Evolutionary conservation across 1,140 invertebrate genomes (phyloP).

Genomic region (Akabosia matsudoensis): DNA sequence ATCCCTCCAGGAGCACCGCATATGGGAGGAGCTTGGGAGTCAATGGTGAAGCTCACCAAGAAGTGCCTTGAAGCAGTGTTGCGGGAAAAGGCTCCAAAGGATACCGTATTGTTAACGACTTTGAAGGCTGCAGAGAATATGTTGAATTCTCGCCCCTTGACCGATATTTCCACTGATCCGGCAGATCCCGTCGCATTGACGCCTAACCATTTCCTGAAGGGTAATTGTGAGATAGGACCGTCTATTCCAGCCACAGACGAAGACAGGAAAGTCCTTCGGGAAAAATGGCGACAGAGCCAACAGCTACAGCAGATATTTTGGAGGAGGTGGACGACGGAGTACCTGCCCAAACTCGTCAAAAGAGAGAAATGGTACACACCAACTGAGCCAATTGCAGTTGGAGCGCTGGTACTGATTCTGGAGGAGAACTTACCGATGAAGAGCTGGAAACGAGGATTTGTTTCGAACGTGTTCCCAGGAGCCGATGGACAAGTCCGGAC

Average conservation of each 20-base stretch:
- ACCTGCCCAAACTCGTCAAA: slow-evolving; percentile 25
- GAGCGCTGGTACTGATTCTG: slow-evolving; percentile 27
- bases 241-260: neutral
- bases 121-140: neutral
- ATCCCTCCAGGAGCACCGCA: too few relatives aligned
- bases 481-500: slow-evolving; percentile 15
- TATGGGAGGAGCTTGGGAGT: neutral
- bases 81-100: neutral
- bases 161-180: slow-evolving; percentile 26
- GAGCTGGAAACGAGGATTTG: slow-evolving; percentile 15
- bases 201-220: slow-evolving; percentile 40
- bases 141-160: slow-evolving; percentile 23
- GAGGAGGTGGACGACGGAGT: slow-evolving; percentile 32
- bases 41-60: neutral
- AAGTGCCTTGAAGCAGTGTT: neutral
- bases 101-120: neutral
- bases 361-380: slow-evolving; percentile 29
- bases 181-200: slow-evolving; percentile 32
- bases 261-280: neutral
- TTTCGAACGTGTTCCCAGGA: slow-evolving; percentile 4
- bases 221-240: neutral
- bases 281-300: slow-evolving; percentile 32
- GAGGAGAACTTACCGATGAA: slow-evolving; percentile 19
- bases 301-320: slow-evolving; percentile 29
- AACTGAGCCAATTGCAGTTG: neutral